phyloP scores from a whole-genome alignment of 2,797 vertebrate species.

The Trematomus bernacchii region DNA sequence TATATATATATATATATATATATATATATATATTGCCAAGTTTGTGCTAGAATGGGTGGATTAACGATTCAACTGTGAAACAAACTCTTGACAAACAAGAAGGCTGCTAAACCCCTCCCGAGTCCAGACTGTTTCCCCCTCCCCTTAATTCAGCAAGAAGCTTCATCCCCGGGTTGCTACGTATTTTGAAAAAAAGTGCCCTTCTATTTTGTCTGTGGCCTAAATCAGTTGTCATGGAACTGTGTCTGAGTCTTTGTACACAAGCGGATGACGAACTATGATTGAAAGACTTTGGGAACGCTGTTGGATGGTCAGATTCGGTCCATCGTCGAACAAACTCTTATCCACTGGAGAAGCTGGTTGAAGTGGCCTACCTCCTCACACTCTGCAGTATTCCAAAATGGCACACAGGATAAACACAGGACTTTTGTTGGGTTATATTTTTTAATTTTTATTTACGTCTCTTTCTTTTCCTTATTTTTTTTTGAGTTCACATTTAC shows the following conservation, averaged over 20 bases:
- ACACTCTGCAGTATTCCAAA: conserved; percentile 84
- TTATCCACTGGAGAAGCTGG: conserved; percentile 76
- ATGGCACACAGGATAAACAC: conserved; percentile 79
- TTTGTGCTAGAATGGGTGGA: conserved; percentile 79
- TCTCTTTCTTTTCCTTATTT: conserved; percentile 33
- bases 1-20: conserved; percentile 67
- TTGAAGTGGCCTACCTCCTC: conserved; percentile 78
- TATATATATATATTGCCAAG: conserved; percentile 75
- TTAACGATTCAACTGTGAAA: conserved; percentile 88
- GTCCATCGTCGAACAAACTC: conserved; percentile 79
- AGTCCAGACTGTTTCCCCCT: conserved; percentile 47
- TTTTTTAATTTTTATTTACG: conserved; percentile 79
- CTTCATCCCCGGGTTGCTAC: conserved; percentile 55
- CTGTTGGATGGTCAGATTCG: conserved; percentile 51
- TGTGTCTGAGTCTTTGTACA: conserved; percentile 58
- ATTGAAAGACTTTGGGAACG: conserved; percentile 56
- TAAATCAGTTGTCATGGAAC: conserved; percentile 63
- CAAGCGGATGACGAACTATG: conserved; percentile 56
- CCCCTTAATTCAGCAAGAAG: conserved; percentile 39
- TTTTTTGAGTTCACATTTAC: conserved; percentile 79
- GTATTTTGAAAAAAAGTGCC: conserved; percentile 72
- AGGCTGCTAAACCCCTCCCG: conserved; percentile 82
- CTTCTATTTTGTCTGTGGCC: conserved; percentile 79
- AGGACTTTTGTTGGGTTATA: conserved; percentile 67
- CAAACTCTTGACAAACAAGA: conserved; percentile 84